phyloP scores from a whole-genome alignment of 2,888 invertebrate genomes.

The Eumerus sabulonum region DNA sequence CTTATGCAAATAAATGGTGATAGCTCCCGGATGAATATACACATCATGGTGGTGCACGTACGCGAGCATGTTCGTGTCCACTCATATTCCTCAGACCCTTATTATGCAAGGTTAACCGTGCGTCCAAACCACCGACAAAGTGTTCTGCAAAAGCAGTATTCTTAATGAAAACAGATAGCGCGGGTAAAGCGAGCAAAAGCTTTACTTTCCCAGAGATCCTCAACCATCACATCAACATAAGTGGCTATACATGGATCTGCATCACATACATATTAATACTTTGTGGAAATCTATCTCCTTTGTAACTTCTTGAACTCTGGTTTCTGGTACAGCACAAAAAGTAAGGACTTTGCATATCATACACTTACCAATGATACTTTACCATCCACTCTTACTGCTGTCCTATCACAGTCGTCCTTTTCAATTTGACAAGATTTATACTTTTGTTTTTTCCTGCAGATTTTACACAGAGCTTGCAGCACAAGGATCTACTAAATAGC shows the following conservation, averaged over 20 bases:
- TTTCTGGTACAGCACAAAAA: slow-evolving; percentile 6
- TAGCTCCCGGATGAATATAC: slow-evolving; percentile 43
- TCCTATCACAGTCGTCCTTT: slow-evolving; percentile 47
- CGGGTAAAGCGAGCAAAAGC: slow-evolving; percentile 30
- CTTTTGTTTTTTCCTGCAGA: slow-evolving; percentile 26
- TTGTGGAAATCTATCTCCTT: no score
- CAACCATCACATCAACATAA: slow-evolving; percentile 55
- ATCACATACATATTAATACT: slow-evolving; percentile 25
- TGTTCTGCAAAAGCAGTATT: slow-evolving; percentile 51
- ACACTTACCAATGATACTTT: slow-evolving; percentile 55
- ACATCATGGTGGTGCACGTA: slow-evolving; percentile 57
- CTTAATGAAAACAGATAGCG: slow-evolving; percentile 66
- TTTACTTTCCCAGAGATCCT: slow-evolving; percentile 52
- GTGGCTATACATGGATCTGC: slow-evolving; percentile 61
- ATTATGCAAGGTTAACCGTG: slow-evolving; percentile 66
- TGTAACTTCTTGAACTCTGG: slow-evolving; percentile 23
- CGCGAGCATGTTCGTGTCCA: slow-evolving; percentile 51
- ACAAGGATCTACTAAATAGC: slow-evolving; percentile 45
- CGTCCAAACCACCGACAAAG: slow-evolving; percentile 62
- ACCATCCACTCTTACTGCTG: neutral
- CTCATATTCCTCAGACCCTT: slow-evolving; percentile 29
- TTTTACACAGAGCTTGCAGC: slow-evolving; percentile 4
- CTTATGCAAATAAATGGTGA: slow-evolving; percentile 63
- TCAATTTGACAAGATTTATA: slow-evolving; percentile 64
- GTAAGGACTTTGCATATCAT: slow-evolving; percentile 49